These are phyloP conservation scores for Vespertilio murinus DNA, from an alignment of 2,797 vertebrate species.

Conservation along the genomic window DNA sequence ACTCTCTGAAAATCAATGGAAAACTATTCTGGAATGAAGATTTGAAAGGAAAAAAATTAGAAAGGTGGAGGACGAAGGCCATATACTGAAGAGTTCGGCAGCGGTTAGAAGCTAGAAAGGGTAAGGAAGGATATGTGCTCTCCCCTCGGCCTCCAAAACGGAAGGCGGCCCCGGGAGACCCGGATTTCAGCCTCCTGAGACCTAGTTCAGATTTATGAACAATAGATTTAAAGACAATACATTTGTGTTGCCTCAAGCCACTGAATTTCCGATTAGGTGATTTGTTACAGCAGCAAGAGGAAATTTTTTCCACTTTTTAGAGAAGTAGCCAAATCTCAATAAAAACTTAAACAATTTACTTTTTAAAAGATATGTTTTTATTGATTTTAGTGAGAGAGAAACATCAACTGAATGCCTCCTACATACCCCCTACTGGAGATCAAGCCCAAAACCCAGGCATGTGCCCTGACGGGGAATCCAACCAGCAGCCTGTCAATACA, in stretches of 20 bases:
- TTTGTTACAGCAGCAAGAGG: neutral
- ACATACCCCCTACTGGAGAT: no score
- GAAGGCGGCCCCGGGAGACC: neutral
- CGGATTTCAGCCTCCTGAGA: neutral
- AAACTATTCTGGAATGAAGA: no score
- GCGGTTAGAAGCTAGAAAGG: neutral
- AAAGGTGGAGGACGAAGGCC: neutral
- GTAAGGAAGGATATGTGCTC: neutral
- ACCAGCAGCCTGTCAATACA: no score
- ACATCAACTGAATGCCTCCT: no score
- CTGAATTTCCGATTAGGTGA: neutral
- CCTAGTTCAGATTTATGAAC: neutral
- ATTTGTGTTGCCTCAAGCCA: neutral
- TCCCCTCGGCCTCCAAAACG: neutral
- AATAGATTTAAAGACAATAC: neutral
- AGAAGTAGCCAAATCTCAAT: slow-evolving; percentile 26
- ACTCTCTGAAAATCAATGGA: no score
- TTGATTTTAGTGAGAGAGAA: no score
- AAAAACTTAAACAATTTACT: neutral
- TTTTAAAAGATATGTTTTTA: no score
- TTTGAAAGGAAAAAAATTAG: no score
- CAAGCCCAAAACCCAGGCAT: no score
- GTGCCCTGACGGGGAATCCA: no score
- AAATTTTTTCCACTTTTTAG: neutral
- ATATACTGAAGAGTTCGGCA: neutral